Percentiles rank a stretch among this genome's conserved stretches.
Conservation (phyloP, 2,888 invertebrate genomes). For the Caradrina clavipalpis region DNA sequence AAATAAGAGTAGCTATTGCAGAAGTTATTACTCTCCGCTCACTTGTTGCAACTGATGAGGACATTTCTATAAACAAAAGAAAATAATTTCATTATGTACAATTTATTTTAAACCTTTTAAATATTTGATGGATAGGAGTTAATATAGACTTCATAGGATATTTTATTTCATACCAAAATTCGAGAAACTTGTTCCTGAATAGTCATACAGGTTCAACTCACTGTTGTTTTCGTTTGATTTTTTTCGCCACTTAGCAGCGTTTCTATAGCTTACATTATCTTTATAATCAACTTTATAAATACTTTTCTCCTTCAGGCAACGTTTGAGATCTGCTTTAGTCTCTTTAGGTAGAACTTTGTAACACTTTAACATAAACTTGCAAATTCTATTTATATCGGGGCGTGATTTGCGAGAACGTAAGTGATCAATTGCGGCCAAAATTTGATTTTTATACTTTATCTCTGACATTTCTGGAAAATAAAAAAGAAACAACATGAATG, state of each 20-base stretch:
- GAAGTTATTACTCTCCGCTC: conserved; percentile 92
- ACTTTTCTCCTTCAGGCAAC: conserved; percentile 94
- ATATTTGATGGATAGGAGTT: conserved; percentile 10
- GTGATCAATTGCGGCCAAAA: conserved; percentile 96
- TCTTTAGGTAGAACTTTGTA: conserved; percentile 93
- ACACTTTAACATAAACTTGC: conserved; percentile 94
- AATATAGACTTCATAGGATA: conserved; percentile 2
- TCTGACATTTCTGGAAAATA: conserved; percentile 89
- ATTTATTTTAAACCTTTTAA: background rate
- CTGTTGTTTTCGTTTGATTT: conserved; percentile 80
- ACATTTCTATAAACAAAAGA: conserved; percentile 82
- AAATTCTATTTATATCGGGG: conserved; percentile 95
- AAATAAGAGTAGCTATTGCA: conserved; percentile 93
- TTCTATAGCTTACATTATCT: conserved; percentile 96
- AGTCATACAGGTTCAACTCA: conserved; percentile 70
- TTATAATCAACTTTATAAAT: conserved; percentile 96
- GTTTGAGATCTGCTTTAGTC: conserved; percentile 93
- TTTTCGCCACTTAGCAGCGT: conserved; percentile 94
- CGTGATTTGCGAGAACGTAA: conserved; percentile 95
- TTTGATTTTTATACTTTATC: conserved; percentile 93
- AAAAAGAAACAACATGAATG: conserved; percentile 47
- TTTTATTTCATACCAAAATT: conserved; percentile 9
- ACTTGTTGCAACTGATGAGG: conserved; percentile 81
- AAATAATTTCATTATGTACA: background rate
- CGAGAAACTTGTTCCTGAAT: conserved; percentile 33